These are phyloP conservation scores for Hydrozoanthus gracilis DNA, from an alignment of 92 coral and sea anemone genomes.

Conservation along the genomic window DNA sequence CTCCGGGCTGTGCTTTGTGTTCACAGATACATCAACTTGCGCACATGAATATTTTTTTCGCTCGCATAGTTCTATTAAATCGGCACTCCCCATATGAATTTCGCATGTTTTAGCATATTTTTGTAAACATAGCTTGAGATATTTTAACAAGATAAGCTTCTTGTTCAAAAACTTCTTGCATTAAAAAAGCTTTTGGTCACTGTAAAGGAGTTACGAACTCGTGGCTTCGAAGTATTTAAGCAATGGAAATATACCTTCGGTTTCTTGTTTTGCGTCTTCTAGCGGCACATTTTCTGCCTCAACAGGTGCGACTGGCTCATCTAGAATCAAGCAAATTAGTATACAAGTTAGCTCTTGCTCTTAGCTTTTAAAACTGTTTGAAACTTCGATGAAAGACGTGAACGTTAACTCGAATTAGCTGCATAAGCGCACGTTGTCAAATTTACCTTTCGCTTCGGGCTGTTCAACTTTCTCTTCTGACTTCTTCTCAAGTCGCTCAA, in stretches of 20 bases:
- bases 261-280: neutral
- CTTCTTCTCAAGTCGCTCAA: neutral
- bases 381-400: neutral
- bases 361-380: too few species aligned
- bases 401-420: neutral
- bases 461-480: neutral
- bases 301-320: neutral
- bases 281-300: neutral
- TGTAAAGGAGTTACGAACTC: too few species aligned
- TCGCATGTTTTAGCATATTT: too few species aligned
- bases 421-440: neutral
- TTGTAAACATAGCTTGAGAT: too few species aligned
- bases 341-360: neutral
- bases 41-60: slow-evolving; percentile 33
- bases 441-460: slow-evolving; percentile 21
- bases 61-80: neutral
- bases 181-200: too few species aligned
- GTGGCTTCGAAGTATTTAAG: too few species aligned
- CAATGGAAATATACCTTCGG: neutral
- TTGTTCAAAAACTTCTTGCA: too few species aligned
- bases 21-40: neutral
- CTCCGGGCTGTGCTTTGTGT: neutral
- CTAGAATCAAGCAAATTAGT: slow-evolving; percentile 4
- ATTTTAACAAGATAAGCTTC: too few species aligned
- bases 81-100: too few species aligned